These are phyloP conservation scores for Phlogophora meticulosa DNA, from an alignment of 2,888 invertebrate genomes.

Conservation along the genomic window DNA sequence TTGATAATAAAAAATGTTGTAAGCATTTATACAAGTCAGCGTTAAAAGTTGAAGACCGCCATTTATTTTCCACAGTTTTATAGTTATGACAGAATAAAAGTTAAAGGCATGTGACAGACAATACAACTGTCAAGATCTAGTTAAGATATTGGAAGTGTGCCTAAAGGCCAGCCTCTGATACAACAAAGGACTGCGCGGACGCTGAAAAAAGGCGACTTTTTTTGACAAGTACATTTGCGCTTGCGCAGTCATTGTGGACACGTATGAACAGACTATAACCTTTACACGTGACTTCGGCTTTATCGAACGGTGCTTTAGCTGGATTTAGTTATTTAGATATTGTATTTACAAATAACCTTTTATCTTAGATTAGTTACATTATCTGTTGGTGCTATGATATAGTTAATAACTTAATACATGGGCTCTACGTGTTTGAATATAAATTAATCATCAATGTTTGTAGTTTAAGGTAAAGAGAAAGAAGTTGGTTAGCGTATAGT, in stretches of 20 bases:
- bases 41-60: conserved; percentile 11
- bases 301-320: conserved; percentile 26
- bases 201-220: conserved; percentile 35
- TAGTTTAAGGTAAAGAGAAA: background rate
- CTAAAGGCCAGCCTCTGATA: conserved; percentile 40
- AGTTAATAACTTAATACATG: conserved; percentile 1
- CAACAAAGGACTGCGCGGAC: conserved; percentile 48
- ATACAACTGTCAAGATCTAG: conserved; percentile 54
- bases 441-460: background rate
- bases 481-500: background rate
- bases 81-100: conserved; percentile 30
- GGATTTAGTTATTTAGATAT: conserved; percentile 32
- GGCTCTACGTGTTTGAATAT: background rate
- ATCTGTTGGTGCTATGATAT: conserved; percentile 23
- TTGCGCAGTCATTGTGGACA: conserved; percentile 42
- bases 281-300: conserved; percentile 33
- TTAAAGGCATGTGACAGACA: conserved; percentile 44
- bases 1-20: conserved; percentile 16
- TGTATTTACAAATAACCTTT: conserved; percentile 16
- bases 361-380: conserved; percentile 21
- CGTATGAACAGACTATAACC: conserved; percentile 2
- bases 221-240: conserved; percentile 29
- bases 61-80: conserved; percentile 20
- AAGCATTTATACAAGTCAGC: conserved; percentile 12
- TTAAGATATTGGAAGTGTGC: conserved; percentile 48